Evolutionary conservation across 2,888 invertebrate genomes (phyloP), one percentile per base, ranked within the genome.

Genomic region (Polymixis flavicincta): DNA sequence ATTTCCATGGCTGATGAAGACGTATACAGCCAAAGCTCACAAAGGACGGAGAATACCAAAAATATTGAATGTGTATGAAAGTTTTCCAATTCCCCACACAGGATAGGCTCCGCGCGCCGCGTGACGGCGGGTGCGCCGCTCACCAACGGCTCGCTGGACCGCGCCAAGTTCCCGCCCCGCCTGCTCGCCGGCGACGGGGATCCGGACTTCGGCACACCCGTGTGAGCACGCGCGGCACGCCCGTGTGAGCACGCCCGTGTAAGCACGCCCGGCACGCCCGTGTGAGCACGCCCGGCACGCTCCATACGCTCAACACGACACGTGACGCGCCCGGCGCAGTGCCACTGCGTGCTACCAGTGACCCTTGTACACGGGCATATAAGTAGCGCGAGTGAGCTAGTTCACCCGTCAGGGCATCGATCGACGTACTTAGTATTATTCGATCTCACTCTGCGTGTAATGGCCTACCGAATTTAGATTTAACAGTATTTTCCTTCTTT

Each of bases 121-220:
- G 94, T 96, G 65, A 92, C 92, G 9, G 94, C 90, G 55, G 75
- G 88, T 66, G 85, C 85, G 55, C 13, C 63, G 73, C 86, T 93
- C 17, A 89, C 87, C 48, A 94, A 95, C 89, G 94, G 94, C 45
- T 89, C 84, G 55, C 87, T 85, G 67, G 90, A 91, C 78, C 87
- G 90, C 52, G 72, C 80, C 71, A 86, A 87, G 87, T 80, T 86
- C 72, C 87, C 91, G 74, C 76, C 90, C 85, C 91, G 91, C 59
- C 88, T 94, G 83, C 91, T 95, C 74, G 90, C 94, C 80, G 97
- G 97, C 63, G 97, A 97, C 86, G 97, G 97, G 0, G 97, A 97
- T 93, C 97, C 97, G 0, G 97, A 97, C 94, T 97, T 97, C 92
- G 97, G 97, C 83, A 97, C 97, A 8, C 97, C 97, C 19, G 97